Percentiles rank a stretch among this genome's conserved stretches.
Conservation (phyloP, 1,140 invertebrate species). For the Callitettix versicolor region DNA sequence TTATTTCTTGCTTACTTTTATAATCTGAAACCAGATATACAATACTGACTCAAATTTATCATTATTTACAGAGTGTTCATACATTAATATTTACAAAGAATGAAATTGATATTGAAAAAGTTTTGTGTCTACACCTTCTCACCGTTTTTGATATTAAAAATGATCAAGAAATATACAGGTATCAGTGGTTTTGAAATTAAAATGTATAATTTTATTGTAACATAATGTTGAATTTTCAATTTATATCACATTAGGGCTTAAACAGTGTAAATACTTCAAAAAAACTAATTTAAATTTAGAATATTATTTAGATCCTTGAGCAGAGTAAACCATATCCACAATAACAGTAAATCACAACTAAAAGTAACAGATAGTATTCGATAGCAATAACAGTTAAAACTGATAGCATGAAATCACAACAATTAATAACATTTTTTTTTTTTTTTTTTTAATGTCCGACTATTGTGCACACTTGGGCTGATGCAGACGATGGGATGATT, state of each 20-base stretch:
- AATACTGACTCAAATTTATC: too few relatives aligned
- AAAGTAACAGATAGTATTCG: too few relatives aligned
- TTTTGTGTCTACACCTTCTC: conserved; percentile 4
- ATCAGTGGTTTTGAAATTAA: background rate
- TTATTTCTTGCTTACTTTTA: too few relatives aligned
- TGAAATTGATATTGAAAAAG: conserved; percentile 6
- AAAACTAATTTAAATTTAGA: background rate
- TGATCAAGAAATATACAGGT: background rate
- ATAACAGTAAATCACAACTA: too few relatives aligned
- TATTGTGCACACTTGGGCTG: too few relatives aligned
- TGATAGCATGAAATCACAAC: too few relatives aligned
- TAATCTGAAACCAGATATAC: too few relatives aligned
- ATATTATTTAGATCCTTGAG: background rate
- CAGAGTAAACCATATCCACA: background rate
- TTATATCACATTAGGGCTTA: background rate
- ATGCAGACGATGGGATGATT: too few relatives aligned
- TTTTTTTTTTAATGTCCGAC: too few relatives aligned
- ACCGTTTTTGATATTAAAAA: background rate
- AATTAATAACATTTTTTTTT: too few relatives aligned
- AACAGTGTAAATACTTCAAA: background rate
- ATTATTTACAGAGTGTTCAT: background rate
- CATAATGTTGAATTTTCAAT: background rate
- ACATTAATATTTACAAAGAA: background rate
- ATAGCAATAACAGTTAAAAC: too few relatives aligned
- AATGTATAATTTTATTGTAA: background rate